These are phyloP conservation scores for Andrena trimmerana DNA, from an alignment of 2,888 invertebrate genomes.

Conservation along the genomic window DNA sequence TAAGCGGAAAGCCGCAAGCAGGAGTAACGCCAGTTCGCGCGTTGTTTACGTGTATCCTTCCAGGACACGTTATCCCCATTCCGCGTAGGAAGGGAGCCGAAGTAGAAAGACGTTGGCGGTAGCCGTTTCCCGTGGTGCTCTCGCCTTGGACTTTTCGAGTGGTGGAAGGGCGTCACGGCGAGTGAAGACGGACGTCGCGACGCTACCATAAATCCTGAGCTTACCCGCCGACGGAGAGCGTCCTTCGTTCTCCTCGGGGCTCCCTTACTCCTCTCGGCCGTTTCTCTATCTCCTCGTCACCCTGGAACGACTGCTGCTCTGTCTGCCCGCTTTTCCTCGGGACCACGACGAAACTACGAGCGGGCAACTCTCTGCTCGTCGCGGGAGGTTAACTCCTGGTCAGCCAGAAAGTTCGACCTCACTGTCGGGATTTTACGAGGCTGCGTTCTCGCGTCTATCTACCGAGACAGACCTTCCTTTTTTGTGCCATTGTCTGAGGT, in stretches of 20 bases:
- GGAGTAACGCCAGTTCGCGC: conserved; percentile 17
- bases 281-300: conserved; percentile 52
- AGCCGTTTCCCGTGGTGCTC: conserved; percentile 63
- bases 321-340: conserved; percentile 66
- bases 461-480: conserved; percentile 3
- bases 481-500: conserved; percentile 1
- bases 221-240: conserved; percentile 82
- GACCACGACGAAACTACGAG: conserved; percentile 61
- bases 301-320: conserved; percentile 54
- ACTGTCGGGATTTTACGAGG: conserved; percentile 72
- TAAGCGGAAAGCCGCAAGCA: neutral
- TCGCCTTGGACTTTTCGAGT: conserved; percentile 75
- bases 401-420: conserved; percentile 83
- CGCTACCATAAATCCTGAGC: conserved; percentile 84
- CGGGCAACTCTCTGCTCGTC: conserved; percentile 68
- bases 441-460: conserved; percentile 54
- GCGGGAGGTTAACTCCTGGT: conserved; percentile 81
- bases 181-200: conserved; percentile 85
- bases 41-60: conserved; percentile 43
- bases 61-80: conserved; percentile 49
- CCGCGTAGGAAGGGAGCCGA: conserved; percentile 50
- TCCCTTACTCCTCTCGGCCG: conserved; percentile 38
- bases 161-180: conserved; percentile 84
- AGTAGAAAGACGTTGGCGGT: conserved; percentile 49
- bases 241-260: conserved; percentile 69